Evolutionary conservation across 2,888 invertebrate species (phyloP).

Genomic region (Pocota personata): DNA sequence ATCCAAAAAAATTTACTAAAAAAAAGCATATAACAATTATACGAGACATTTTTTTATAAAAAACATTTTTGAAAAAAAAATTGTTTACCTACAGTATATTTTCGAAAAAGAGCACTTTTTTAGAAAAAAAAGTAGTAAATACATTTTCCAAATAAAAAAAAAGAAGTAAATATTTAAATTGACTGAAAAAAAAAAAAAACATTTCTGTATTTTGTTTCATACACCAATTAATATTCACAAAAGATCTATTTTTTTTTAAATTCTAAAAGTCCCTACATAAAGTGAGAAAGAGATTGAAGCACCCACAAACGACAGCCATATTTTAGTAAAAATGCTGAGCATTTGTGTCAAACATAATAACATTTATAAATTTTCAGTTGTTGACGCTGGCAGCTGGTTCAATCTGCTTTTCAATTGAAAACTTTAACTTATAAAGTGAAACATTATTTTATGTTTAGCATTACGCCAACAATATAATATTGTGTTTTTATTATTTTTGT

Average conservation of each 20-base stretch:
- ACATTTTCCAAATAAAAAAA: background rate
- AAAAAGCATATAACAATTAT: background rate
- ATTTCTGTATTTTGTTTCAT: conserved; percentile 3
- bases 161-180: conserved; percentile 22
- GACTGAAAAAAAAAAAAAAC: conserved; percentile 54
- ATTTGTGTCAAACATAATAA: too few relatives aligned
- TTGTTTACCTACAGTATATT: conserved; percentile 16
- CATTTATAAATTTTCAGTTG: too few relatives aligned
- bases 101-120: background rate
- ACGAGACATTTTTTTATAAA: conserved; percentile 24
- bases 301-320: too few relatives aligned
- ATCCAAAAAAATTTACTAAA: background rate
- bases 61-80: conserved; percentile 9
- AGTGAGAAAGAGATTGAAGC: background rate
- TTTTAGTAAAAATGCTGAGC: too few relatives aligned
- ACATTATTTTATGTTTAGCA: too few relatives aligned
- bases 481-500: too few relatives aligned
- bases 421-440: too few relatives aligned
- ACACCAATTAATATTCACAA: background rate
- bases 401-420: too few relatives aligned
- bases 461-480: too few relatives aligned
- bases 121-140: background rate
- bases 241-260: background rate
- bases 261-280: background rate
- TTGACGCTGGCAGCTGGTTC: too few relatives aligned